Percentiles rank a stretch among this genome's conserved stretches.
phyloP scores from a whole-genome alignment of 1,140 invertebrate genomes.

The Drosophila obscura region DNA sequence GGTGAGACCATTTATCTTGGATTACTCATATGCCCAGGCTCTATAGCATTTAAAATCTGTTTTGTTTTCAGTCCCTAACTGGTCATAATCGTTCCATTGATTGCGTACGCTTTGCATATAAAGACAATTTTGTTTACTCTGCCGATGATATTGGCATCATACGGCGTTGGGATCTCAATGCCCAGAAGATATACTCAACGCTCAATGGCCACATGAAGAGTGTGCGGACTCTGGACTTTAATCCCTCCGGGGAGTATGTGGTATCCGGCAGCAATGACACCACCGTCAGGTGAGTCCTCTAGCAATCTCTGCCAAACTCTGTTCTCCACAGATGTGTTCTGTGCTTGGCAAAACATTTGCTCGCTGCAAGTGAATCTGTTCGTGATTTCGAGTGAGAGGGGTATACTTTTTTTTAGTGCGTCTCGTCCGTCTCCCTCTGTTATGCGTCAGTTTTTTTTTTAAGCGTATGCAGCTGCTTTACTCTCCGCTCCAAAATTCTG shows the following conservation, averaged over 20 bases:
- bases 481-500: no score
- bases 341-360: no score
- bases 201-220: conserved; percentile 96
- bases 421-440: no score
- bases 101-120: conserved; percentile 96
- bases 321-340: not conserved
- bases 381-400: no score
- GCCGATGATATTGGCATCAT: conserved; percentile 96
- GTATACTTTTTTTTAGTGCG: no score
- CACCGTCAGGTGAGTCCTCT: conserved; percentile 88
- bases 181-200: conserved; percentile 94
- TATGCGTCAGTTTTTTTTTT: no score
- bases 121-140: conserved; percentile 97
- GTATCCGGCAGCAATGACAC: conserved; percentile 96
- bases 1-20: conserved; percentile 85
- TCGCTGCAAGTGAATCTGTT: no score
- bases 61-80: conserved; percentile 86
- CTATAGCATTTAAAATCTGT: not conserved
- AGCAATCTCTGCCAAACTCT: not conserved
- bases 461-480: no score
- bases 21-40: conserved; percentile 8
- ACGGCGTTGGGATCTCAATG: conserved; percentile 98
- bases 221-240: conserved; percentile 96
- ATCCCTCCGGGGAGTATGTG: conserved; percentile 97
- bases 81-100: conserved; percentile 97